Conservation (phyloP, 1,140 invertebrate species). For the Ooceraea biroi region DNA sequence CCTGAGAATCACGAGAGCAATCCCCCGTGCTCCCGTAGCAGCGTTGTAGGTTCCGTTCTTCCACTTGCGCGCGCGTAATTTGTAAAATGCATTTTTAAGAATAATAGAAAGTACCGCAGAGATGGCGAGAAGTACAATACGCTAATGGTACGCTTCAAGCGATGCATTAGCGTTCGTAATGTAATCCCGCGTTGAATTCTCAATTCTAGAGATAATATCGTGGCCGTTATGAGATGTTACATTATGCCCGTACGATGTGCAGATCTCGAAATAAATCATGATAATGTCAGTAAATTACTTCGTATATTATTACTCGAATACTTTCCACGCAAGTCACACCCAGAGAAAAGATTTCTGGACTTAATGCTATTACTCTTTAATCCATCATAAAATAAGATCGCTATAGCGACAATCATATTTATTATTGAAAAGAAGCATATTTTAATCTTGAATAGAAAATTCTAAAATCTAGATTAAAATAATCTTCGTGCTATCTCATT, state of each 20-base stretch:
- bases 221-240: not conserved
- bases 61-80: constrained; percentile 6
- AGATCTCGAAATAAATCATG: constrained; percentile 6
- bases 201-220: constrained; percentile 24
- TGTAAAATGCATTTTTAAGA: constrained; percentile 37
- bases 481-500: no score
- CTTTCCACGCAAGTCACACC: not conserved
- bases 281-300: not conserved
- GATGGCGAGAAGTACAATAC: constrained; percentile 25
- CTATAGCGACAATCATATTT: no score
- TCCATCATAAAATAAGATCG: no score
- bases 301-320: constrained; percentile 1
- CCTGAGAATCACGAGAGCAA: not conserved
- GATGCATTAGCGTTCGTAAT: constrained; percentile 43
- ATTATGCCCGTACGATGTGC: not conserved
- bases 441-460: no score
- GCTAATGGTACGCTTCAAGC: constrained; percentile 38
- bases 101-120: constrained; percentile 15
- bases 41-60: not conserved
- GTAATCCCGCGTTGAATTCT: constrained; percentile 25
- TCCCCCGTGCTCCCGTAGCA: not conserved
- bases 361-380: no score
- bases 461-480: no score
- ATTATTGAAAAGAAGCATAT: no score
- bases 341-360: no score